A percentile compares a stretch with the other conserved stretches of the same genome.
These are phyloP conservation scores for Artemia franciscana DNA, from an alignment of 1,140 invertebrate species.

Conservation along the genomic window DNA sequence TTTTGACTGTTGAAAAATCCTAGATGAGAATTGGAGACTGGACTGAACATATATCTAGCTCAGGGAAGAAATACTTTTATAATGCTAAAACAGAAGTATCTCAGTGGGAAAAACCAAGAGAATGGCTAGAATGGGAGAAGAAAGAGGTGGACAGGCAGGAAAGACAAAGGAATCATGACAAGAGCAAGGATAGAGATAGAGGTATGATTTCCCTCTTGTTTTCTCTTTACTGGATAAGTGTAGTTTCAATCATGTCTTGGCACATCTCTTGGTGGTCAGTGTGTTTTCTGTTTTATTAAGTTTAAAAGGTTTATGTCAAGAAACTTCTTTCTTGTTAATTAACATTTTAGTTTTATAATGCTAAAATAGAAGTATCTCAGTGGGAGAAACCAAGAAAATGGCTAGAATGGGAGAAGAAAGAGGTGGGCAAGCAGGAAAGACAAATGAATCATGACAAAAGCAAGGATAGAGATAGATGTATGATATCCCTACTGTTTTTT, in stretches of 20 bases:
- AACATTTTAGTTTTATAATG: slow-evolving; percentile 95
- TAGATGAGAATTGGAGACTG: slow-evolving; percentile 64
- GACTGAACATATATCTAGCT: slow-evolving; percentile 90
- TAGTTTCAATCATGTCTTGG: too few species aligned
- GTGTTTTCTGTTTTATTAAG: too few species aligned
- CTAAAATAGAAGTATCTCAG: slow-evolving; percentile 86
- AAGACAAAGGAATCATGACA: slow-evolving; percentile 10
- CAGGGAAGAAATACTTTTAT: slow-evolving; percentile 91
- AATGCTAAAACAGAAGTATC: slow-evolving; percentile 92
- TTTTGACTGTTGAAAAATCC: too few species aligned
- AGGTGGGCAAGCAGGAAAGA: slow-evolving; percentile 12
- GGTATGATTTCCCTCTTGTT: slow-evolving; percentile 1
- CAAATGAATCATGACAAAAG: slow-evolving; percentile 10
- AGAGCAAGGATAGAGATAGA: slow-evolving; percentile 9
- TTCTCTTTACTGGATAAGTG: too few species aligned
- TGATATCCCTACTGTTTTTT: too few species aligned
- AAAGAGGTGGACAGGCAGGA: slow-evolving; percentile 13
- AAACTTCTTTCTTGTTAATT: slow-evolving; percentile 87
- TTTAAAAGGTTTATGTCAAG: too few species aligned
- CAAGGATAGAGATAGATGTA: slow-evolving; percentile 9
- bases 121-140: slow-evolving; percentile 54
- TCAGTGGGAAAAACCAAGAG: slow-evolving; percentile 91
- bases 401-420: slow-evolving; percentile 37
- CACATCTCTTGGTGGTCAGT: too few species aligned
- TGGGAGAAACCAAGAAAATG: slow-evolving; percentile 95